Evolutionary conservation across 2,888 invertebrate species (phyloP).

Genomic region (Cylindroiulus punctatus): DNA sequence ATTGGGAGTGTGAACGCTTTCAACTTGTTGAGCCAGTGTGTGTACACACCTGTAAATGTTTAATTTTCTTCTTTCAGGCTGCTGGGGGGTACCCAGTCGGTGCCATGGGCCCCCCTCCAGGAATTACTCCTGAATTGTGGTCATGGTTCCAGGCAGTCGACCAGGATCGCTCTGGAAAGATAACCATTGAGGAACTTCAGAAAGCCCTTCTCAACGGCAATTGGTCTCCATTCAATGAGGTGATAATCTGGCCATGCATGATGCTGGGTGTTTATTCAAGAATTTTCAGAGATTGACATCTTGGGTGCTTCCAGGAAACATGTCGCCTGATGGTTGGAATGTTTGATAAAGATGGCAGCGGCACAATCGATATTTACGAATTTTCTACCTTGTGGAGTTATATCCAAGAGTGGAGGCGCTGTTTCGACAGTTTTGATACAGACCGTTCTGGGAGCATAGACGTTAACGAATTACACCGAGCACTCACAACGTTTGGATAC

Average conservation of each 20-base stretch:
- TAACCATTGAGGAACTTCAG: slow-evolving; percentile 64
- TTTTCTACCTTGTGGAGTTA: slow-evolving; percentile 67
- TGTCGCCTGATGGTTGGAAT: slow-evolving; percentile 67
- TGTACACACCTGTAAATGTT: too few relatives aligned
- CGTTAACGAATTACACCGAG: slow-evolving; percentile 63
- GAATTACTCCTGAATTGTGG: slow-evolving; percentile 64
- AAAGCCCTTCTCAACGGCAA: slow-evolving; percentile 66
- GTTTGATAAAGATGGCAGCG: slow-evolving; percentile 66
- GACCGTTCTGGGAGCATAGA: slow-evolving; percentile 67
- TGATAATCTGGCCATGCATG: not conserved
- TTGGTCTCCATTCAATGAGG: slow-evolving; percentile 65
- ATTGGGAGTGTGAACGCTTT: too few relatives aligned
- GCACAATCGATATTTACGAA: slow-evolving; percentile 66
- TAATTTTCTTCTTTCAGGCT: not conserved
- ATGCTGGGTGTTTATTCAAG: slow-evolving; percentile 59
- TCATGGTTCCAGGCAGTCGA: slow-evolving; percentile 64
- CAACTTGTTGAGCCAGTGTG: not conserved
- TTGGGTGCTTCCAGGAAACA: slow-evolving; percentile 62
- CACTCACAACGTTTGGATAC: slow-evolving; percentile 66
- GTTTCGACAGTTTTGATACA: slow-evolving; percentile 66
- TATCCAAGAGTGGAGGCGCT: slow-evolving; percentile 66
- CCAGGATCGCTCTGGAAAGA: slow-evolving; percentile 62
- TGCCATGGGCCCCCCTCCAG: slow-evolving; percentile 58
- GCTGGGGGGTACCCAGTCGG: slow-evolving; percentile 33
- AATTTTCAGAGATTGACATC: not conserved